Percentiles rank a stretch among this genome's conserved stretches.
phyloP scores from a whole-genome alignment of 1,140 invertebrate species.

The Gyrodactylus salaris region DNA sequence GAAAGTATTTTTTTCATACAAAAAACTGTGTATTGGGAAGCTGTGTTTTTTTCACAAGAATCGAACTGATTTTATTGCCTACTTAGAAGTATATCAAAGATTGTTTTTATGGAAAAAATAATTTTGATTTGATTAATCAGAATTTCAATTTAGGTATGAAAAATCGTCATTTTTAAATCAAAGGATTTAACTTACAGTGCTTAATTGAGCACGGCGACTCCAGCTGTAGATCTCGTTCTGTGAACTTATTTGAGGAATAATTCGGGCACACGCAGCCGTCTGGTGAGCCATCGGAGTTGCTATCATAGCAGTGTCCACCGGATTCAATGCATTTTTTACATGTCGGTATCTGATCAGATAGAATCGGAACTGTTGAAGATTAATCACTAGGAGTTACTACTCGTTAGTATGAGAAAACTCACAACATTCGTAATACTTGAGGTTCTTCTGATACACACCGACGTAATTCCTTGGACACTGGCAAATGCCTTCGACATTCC shows the following conservation, averaged over 20 bases:
- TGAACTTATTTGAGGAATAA: background rate
- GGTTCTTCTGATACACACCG: background rate
- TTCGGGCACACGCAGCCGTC: background rate
- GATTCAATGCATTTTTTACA: background rate
- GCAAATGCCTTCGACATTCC: background rate
- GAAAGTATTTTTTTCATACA: too few species aligned
- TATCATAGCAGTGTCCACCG: background rate
- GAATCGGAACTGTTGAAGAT: background rate
- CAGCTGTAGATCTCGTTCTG: background rate
- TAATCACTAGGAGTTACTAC: too few species aligned
- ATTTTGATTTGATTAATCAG: too few species aligned
- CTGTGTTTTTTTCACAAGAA: too few species aligned
- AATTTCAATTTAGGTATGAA: too few species aligned
- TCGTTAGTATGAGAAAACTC: too few species aligned
- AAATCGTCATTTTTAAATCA: too few species aligned
- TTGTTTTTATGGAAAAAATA: too few species aligned
- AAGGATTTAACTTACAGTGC: background rate
- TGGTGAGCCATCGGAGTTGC: background rate
- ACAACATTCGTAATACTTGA: constrained; percentile 5
- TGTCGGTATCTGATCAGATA: background rate
- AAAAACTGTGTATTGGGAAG: too few species aligned
- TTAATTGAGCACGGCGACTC: background rate
- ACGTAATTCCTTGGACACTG: background rate
- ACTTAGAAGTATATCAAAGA: too few species aligned
- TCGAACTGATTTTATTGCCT: too few species aligned